Percentiles rank a stretch among this genome's conserved stretches.
These are phyloP conservation scores for Pentamera pediparva DNA, from an alignment of 53 echinoderm and acorn worm genomes.

Conservation along the genomic window DNA sequence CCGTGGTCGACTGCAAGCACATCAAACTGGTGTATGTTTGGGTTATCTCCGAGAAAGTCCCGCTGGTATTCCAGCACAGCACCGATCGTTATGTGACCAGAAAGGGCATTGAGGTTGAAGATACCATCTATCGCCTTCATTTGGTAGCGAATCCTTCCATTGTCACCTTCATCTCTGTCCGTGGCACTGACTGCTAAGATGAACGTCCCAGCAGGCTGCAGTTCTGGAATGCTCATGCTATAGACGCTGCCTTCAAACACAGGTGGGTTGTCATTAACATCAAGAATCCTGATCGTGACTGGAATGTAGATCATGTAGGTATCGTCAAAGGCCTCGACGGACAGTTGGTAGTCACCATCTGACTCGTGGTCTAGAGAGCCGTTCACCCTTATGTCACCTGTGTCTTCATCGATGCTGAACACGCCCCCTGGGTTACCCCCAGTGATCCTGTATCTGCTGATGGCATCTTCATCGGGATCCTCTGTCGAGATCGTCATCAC, in stretches of 20 bases:
- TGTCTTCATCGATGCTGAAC: constrained; percentile 58
- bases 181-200: constrained; percentile 56
- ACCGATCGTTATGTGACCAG: constrained; percentile 40
- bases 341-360: constrained; percentile 20
- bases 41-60: constrained; percentile 41
- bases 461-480: constrained; percentile 63
- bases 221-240: constrained; percentile 52
- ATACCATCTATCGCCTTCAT: constrained; percentile 62
- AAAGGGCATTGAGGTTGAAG: constrained; percentile 48
- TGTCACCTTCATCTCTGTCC: constrained; percentile 64
- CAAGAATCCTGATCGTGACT: constrained; percentile 59
- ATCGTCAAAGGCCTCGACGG: constrained; percentile 50
- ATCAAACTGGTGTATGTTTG: constrained; percentile 66
- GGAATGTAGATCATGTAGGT: constrained; percentile 51
- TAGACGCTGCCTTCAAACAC: constrained; percentile 40
- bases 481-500: constrained; percentile 71
- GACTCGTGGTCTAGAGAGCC: constrained; percentile 57
- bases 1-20: constrained; percentile 76
- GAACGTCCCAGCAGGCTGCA: constrained; percentile 36
- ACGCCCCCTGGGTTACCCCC: constrained; percentile 35
- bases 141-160: constrained; percentile 55
- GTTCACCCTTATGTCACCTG: constrained; percentile 65
- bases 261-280: constrained; percentile 90
- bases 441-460: constrained; percentile 51
- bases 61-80: constrained; percentile 50